Conservation (phyloP, 2,888 invertebrate species). For the Mythimna loreyi region DNA sequence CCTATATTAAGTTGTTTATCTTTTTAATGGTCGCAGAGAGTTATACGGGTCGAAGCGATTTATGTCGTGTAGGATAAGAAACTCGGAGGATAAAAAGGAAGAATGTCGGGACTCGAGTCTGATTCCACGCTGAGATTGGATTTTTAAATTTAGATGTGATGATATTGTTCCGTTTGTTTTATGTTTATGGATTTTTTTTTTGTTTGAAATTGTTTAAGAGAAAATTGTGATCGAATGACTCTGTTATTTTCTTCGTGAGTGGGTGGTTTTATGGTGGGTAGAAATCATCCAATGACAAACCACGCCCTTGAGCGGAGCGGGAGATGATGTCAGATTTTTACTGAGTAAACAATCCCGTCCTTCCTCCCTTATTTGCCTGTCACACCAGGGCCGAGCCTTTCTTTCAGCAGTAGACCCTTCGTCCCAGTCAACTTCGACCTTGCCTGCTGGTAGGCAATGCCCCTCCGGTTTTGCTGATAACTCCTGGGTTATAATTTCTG, state of each 20-base stretch:
- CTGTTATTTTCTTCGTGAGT: slow-evolving; percentile 16
- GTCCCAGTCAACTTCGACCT: too few relatives aligned
- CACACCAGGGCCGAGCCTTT: too few relatives aligned
- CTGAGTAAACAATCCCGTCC: too few relatives aligned
- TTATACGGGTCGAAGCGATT: slow-evolving; percentile 88
- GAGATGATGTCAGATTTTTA: too few relatives aligned
- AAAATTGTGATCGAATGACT: slow-evolving; percentile 43
- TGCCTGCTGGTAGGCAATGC: too few relatives aligned
- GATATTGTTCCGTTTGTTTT: slow-evolving; percentile 76
- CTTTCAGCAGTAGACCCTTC: too few relatives aligned
- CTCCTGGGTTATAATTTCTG: slow-evolving; percentile 10
- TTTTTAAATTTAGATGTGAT: slow-evolving; percentile 89
- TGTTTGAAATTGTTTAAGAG: slow-evolving; percentile 63
- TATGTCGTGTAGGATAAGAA: slow-evolving; percentile 86
- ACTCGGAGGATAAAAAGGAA: slow-evolving; percentile 80
- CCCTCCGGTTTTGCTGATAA: too few relatives aligned
- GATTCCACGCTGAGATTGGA: slow-evolving; percentile 86
- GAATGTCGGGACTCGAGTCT: slow-evolving; percentile 81
- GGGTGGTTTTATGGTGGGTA: too few relatives aligned
- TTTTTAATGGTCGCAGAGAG: slow-evolving; percentile 88
- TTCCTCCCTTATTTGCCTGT: too few relatives aligned
- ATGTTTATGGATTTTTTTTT: slow-evolving; percentile 68
- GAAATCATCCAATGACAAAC: too few relatives aligned
- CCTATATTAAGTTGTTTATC: slow-evolving; percentile 91
- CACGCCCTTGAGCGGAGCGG: too few relatives aligned